Evolutionary conservation across 2,888 invertebrate genomes (phyloP), one percentile per base, ranked within the genome.

Genomic region (Chrysodeixis includens): DNA sequence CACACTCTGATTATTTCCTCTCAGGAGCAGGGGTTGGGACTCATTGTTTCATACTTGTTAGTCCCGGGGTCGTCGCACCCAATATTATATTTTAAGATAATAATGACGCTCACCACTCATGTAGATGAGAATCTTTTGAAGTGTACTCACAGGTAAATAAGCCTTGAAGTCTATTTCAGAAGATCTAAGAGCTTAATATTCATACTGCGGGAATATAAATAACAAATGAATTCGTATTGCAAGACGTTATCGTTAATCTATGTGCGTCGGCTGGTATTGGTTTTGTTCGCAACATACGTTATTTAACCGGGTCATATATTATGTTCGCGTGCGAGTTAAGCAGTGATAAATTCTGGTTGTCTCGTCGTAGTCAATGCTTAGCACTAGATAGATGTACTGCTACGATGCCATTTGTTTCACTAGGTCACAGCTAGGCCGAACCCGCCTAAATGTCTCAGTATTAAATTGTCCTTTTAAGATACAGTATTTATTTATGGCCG

Each of bases 1-100:
- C 81, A 85, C 86, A 84, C 89, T 86, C 84, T 86, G 87, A 89
- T 90, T 88, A 90, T 90, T 91, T 91, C 88, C 91, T 89, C 86
- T 84, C 71, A 76, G 77, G 66, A 76, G 67, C 57, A 44, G 84
- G 84, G 88, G 90, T 86, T 85, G 85, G 77, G 53, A 64, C 82
- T 84, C 84, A 86, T 88, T 88, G 87, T 88, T 85, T 83, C 76
- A 76, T 83, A 81, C 86, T 87, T 87, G 84, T 86, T 86, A 86
- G 82, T 82, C 66, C 63, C 75, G 81, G 84, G 90, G 87, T 87
- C 87, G 84, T 79, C 83, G 88, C 84, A 81, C 90, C 64, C 76
- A 57, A 71, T 71, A 76, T 60, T 69, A 71, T 68, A 56, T 71
- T 68, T 68, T 75, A 72, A 55, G 59, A 60, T 72, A 66, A 70